Percentiles rank a stretch among this genome's conserved stretches.
Conservation (phyloP, 2,113 vertebrate genomes). For the Tetrax tetrax region DNA sequence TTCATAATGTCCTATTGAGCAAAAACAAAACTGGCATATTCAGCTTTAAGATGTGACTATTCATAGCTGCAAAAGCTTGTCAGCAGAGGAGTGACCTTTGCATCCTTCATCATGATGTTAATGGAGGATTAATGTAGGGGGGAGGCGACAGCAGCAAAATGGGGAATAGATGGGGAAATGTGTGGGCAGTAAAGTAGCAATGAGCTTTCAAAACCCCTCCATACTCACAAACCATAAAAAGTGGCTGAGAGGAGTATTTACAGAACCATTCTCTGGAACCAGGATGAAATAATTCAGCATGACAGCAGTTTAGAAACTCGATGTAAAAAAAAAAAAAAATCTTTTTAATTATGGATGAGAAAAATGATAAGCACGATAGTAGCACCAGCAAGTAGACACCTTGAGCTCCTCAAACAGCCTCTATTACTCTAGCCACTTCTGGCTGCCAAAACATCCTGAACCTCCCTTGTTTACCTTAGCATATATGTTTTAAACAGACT, state of each 20-base stretch:
- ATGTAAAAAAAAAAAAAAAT: neutral
- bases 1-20: neutral
- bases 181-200: conserved; percentile 32
- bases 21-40: neutral
- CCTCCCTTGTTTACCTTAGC: neutral
- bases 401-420: neutral
- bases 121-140: neutral
- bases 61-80: neutral
- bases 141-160: neutral
- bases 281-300: conserved; percentile 19
- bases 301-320: neutral
- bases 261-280: conserved; percentile 10
- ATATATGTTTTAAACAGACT: neutral
- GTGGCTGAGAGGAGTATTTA: conserved; percentile 8
- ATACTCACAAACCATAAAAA: conserved; percentile 18
- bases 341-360: neutral
- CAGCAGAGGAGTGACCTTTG: conserved; percentile 38
- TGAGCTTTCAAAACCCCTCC: conserved; percentile 3
- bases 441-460: neutral
- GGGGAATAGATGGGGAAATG: neutral
- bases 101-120: neutral
- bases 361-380: neutral
- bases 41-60: neutral
- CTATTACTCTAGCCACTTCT: neutral
- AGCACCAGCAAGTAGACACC: neutral